These are phyloP conservation scores for Melikaiella ostensackeni DNA, from an alignment of 2,888 invertebrate genomes.

Conservation along the genomic window DNA sequence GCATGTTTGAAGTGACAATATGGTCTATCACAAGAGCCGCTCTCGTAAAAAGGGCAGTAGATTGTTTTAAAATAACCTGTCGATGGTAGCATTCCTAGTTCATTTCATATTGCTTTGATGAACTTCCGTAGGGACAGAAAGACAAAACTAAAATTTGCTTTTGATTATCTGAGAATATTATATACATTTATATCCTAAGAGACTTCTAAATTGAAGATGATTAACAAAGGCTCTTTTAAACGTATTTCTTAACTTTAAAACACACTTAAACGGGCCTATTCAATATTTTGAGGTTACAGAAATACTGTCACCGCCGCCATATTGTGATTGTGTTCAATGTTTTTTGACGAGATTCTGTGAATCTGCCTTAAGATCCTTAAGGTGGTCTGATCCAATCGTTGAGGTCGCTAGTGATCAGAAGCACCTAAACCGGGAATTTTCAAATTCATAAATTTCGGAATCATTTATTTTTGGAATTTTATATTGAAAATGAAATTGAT, in stretches of 20 bases:
- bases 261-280: background rate
- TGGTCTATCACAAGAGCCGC: conserved; percentile 89
- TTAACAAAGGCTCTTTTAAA: background rate
- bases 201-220: background rate
- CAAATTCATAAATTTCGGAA: too few relatives aligned
- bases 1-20: conserved; percentile 95
- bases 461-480: too few relatives aligned
- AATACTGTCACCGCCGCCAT: conserved; percentile 25
- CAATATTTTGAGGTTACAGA: conserved; percentile 33
- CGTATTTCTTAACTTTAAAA: background rate
- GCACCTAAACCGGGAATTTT: too few relatives aligned
- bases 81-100: conserved; percentile 89
- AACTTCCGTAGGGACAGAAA: background rate
- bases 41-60: conserved; percentile 91
- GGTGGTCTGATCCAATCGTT: too few relatives aligned
- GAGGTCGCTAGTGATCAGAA: too few relatives aligned
- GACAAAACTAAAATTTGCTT: background rate
- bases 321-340: background rate
- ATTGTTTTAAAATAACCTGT: conserved; percentile 93
- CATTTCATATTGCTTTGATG: conserved; percentile 38
- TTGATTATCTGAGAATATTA: background rate
- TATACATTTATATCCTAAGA: background rate
- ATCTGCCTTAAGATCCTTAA: too few relatives aligned
- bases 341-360: too few relatives aligned
- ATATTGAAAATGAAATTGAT: too few relatives aligned